phyloP scores from a whole-genome alignment of 1,140 invertebrate species.

The Penaeus vannamei region DNA sequence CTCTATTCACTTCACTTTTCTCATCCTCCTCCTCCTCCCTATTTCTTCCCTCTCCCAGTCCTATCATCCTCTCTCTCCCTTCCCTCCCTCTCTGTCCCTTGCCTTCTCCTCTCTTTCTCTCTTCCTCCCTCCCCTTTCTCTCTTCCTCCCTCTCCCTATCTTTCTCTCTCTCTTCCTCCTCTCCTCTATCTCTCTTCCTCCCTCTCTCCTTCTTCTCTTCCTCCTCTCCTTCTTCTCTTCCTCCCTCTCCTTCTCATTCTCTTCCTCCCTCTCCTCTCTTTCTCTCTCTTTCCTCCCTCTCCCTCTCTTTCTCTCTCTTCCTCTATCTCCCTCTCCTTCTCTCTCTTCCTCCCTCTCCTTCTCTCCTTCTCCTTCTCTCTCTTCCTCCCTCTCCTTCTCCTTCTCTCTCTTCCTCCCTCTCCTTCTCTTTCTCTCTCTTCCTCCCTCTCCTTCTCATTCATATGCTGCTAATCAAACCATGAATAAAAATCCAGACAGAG shows the following conservation, averaged over 20 bases:
- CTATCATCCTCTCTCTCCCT: not conserved
- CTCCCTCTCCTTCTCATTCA: not conserved
- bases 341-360: not conserved
- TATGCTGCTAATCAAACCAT: too few species aligned
- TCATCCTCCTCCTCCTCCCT: too few species aligned
- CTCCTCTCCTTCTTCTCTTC: not conserved
- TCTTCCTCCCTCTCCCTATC: too few species aligned
- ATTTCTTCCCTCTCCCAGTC: rapidly evolving
- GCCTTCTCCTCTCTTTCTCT: too few species aligned
- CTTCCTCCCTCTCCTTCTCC: not conserved
- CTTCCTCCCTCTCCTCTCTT: not conserved
- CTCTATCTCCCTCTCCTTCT: not conserved
- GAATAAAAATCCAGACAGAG: not conserved
- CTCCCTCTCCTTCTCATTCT: not conserved
- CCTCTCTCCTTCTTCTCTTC: not conserved
- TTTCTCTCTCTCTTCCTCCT: too few species aligned
- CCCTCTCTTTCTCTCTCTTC: not conserved
- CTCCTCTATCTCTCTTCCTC: not conserved
- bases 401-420: not conserved
- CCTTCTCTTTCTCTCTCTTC: not conserved
- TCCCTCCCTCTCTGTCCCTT: not conserved
- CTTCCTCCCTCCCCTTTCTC: too few species aligned
- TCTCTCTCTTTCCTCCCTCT: not conserved
- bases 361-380: too few species aligned
- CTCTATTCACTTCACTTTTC: too few species aligned